Evolutionary conservation across 2,113 vertebrate genomes (phyloP).

Genomic region (Delphinus delphis): DNA sequence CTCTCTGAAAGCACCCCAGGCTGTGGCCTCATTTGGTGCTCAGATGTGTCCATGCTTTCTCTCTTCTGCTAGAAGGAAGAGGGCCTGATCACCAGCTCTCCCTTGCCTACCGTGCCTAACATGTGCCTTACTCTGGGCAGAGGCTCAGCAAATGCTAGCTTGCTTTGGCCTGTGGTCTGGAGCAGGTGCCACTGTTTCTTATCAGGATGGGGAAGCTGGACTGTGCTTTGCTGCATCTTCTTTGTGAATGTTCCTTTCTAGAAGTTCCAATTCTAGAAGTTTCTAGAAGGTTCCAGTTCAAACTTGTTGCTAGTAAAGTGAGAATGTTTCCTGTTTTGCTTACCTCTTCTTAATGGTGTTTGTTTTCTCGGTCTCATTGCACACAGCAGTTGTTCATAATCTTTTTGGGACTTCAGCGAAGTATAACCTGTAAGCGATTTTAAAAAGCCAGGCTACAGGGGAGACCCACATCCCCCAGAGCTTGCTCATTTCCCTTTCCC

Average conservation of each 20-base stretch:
- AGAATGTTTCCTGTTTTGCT: not conserved
- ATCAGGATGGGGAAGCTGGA: not conserved
- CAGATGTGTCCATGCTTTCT: not conserved
- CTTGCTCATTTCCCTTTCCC: not conserved
- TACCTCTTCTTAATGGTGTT: not conserved
- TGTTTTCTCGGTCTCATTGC: not conserved
- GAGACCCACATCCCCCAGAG: not conserved
- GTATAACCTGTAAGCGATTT: not conserved
- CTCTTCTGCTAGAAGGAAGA: not conserved
- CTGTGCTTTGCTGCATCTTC: not conserved
- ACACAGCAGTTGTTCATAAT: not conserved
- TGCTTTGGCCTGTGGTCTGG: not conserved
- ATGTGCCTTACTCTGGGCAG: no score
- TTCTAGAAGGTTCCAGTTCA: not conserved
- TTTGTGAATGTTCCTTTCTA: not conserved
- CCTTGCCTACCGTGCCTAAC: rapidly evolving
- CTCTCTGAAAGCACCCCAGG: not conserved
- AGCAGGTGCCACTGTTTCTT: not conserved
- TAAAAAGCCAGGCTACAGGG: not conserved
- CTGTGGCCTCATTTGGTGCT: not conserved
- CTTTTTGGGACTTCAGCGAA: not conserved
- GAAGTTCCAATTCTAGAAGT: not conserved
- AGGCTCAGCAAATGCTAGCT: not conserved
- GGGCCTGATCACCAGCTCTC: not conserved
- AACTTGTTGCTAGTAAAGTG: not conserved